Conservation (phyloP, 2,888 invertebrate genomes). For the Amphipyra berbera region DNA sequence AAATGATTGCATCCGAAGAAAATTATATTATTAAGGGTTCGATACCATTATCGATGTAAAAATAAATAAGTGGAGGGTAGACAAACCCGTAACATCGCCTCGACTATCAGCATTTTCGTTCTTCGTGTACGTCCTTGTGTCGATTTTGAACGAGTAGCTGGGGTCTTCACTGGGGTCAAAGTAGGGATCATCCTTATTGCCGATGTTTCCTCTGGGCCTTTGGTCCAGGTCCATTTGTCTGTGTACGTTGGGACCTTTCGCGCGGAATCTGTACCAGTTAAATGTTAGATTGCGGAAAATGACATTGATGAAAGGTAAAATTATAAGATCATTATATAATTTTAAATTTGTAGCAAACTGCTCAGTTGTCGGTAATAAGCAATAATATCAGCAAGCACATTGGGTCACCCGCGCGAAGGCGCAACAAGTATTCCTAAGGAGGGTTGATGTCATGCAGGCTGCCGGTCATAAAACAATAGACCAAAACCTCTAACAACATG, state of each 20-base stretch:
- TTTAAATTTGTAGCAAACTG: too few species aligned
- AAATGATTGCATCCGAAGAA: too few species aligned
- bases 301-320: neutral
- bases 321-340: too few species aligned
- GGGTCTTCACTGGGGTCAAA: slow-evolving; percentile 94
- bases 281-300: neutral
- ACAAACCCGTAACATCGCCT: slow-evolving; percentile 90
- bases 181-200: slow-evolving; percentile 92
- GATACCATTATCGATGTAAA: neutral
- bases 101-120: slow-evolving; percentile 91
- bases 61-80: too few species aligned
- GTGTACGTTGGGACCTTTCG: slow-evolving; percentile 93
- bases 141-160: slow-evolving; percentile 92
- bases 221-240: slow-evolving; percentile 93
- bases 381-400: too few species aligned
- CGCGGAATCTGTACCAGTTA: slow-evolving; percentile 90
- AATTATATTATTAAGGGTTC: too few species aligned
- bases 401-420: too few species aligned
- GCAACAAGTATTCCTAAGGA: too few species aligned
- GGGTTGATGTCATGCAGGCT: too few species aligned
- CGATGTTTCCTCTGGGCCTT: slow-evolving; percentile 91
- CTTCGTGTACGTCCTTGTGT: slow-evolving; percentile 92
- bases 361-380: too few species aligned
- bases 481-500: too few species aligned
- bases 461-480: too few species aligned